phyloP scores from a whole-genome alignment of 2,113 vertebrate genomes.

The Notarius quadriscutis region DNA sequence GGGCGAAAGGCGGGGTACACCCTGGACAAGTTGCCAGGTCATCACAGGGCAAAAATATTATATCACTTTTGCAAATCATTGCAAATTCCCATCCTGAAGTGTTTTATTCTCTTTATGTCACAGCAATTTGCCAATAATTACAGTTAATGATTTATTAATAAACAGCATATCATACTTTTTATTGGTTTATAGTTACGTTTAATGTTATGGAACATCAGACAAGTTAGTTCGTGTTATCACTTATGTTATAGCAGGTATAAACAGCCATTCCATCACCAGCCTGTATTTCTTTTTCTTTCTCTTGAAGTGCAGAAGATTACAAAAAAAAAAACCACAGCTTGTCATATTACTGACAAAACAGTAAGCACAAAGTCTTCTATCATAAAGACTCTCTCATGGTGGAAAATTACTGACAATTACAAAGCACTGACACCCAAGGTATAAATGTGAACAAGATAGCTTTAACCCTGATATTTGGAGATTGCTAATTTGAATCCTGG shows the following conservation, averaged over 20 bases:
- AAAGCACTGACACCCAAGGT: not conserved
- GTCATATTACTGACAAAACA: not conserved
- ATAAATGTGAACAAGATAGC: not conserved
- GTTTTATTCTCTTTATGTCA: not conserved
- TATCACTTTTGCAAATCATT: not conserved
- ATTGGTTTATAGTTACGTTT: not conserved
- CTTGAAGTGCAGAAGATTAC: not conserved
- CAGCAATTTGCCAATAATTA: not conserved
- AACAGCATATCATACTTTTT: not conserved
- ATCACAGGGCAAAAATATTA: not conserved
- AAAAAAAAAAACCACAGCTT: not conserved
- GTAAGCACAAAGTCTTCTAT: not conserved
- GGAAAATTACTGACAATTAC: not conserved
- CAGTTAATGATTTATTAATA: not conserved
- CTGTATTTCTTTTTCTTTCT: not conserved
- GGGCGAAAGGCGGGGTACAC: too few species aligned
- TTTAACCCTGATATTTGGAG: not conserved
- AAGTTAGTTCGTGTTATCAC: not conserved
- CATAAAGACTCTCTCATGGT: not conserved
- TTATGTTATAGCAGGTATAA: not conserved
- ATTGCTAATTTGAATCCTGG: not conserved
- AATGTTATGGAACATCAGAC: not conserved
- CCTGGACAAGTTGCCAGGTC: too few species aligned
- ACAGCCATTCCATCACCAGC: not conserved
- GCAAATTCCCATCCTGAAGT: not conserved